A percentile compares a stretch with the other conserved stretches of the same genome.
Evolutionary conservation across 2,888 invertebrate species (phyloP).

Genomic region (Tenthredo amoena): DNA sequence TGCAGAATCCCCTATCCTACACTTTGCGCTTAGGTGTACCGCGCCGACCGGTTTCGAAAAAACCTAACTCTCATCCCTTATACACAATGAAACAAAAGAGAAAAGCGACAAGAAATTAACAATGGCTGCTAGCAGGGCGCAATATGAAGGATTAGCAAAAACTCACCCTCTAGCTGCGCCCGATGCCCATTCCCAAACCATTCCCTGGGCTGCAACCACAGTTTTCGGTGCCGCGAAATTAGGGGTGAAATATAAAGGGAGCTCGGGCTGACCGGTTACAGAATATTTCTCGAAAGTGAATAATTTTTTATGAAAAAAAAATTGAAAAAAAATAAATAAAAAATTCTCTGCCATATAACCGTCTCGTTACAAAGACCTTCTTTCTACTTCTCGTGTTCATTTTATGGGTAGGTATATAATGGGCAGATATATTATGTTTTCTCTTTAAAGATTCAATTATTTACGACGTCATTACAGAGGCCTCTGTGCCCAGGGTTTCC

Average conservation of each 20-base stretch:
- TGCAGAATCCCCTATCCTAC: background rate
- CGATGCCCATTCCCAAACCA: background rate
- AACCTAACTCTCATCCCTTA: background rate
- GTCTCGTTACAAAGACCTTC: background rate
- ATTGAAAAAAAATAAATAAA: background rate
- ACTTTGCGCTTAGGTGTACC: background rate
- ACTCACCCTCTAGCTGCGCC: conserved; percentile 29
- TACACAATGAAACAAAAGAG: conserved; percentile 43
- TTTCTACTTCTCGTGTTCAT: background rate
- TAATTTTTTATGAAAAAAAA: background rate
- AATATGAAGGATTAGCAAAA: conserved; percentile 45
- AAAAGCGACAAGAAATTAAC: conserved; percentile 49
- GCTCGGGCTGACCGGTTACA: background rate
- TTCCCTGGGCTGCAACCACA: background rate
- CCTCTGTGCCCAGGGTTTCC: background rate
- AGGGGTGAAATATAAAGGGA: conserved; percentile 18
- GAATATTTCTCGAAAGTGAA: background rate
- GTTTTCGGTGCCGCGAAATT: conserved; percentile 26
- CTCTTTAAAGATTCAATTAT: conserved; percentile 32
- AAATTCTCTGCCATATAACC: background rate
- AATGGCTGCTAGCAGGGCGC: conserved; percentile 34
- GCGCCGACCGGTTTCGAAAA: background rate
- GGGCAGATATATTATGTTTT: background rate
- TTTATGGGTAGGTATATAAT: background rate
- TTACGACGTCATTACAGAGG: conserved; percentile 1